These are phyloP conservation scores for Neosilurus mollespiculum DNA, from an alignment of 2,797 vertebrate species.

Conservation along the genomic window DNA sequence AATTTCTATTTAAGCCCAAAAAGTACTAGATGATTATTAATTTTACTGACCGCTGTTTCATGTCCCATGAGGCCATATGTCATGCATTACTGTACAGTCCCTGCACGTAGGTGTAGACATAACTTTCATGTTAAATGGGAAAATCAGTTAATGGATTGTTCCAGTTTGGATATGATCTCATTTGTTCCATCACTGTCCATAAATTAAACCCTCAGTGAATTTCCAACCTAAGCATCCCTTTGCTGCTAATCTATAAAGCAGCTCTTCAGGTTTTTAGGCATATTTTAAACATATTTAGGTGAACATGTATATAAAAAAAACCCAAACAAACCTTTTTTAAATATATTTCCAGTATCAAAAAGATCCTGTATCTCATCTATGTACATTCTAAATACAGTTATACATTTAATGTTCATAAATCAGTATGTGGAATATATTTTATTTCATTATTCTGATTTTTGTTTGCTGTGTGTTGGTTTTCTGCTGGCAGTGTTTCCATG, in stretches of 20 bases:
- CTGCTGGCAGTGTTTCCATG: neutral
- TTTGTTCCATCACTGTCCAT: conserved; percentile 66
- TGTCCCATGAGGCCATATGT: conserved; percentile 65
- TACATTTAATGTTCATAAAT: neutral
- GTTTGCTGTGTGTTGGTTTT: neutral
- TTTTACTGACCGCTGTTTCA: conserved; percentile 58
- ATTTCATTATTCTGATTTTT: neutral
- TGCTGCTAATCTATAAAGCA: conserved; percentile 15
- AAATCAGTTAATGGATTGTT: conserved; percentile 70
- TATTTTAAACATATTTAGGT: neutral
- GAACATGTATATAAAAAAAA: neutral
- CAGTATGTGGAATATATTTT: neutral
- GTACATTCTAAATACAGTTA: neutral
- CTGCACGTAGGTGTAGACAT: conserved; percentile 63
- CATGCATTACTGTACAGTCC: conserved; percentile 74
- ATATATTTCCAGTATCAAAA: neutral
- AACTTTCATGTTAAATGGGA: conserved; percentile 59
- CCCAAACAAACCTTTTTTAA: too few species aligned
- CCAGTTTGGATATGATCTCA: conserved; percentile 67
- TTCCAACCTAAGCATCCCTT: conserved; percentile 6
- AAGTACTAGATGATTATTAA: conserved; percentile 65
- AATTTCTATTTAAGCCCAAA: conserved; percentile 39
- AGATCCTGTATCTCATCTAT: neutral
- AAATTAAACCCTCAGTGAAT: conserved; percentile 39
- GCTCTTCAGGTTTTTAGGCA: conserved; percentile 3